A percentile compares a stretch with the other conserved stretches of the same genome.
These are phyloP conservation scores for Barbus barbus DNA, from an alignment of 2,113 vertebrate genomes.

Conservation along the genomic window DNA sequence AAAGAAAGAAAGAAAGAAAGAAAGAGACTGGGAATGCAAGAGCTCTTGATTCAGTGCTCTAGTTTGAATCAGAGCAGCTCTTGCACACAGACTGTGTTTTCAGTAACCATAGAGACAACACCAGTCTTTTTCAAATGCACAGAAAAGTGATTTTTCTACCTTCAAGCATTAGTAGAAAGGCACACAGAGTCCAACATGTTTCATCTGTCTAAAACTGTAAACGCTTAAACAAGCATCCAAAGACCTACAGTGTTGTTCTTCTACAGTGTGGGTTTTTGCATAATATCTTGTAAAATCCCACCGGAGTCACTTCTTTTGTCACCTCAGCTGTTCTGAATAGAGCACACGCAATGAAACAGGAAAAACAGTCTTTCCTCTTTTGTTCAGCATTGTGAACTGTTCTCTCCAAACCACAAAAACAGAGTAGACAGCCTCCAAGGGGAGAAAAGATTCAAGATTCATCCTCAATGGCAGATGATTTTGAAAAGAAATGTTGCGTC, in stretches of 20 bases:
- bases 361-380: constrained; percentile 28
- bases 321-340: constrained; percentile 17
- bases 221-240: not conserved
- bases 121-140: constrained; percentile 18
- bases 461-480: not conserved
- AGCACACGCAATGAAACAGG: constrained; percentile 13
- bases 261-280: not conserved
- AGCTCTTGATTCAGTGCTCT: constrained; percentile 41
- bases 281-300: constrained; percentile 26
- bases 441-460: not conserved
- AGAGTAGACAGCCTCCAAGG: not conserved
- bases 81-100: constrained; percentile 57
- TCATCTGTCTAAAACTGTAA: not conserved
- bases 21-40: constrained; percentile 48
- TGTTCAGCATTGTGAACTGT: not conserved
- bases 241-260: not conserved
- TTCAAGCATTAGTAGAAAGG: not conserved
- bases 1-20: not conserved
- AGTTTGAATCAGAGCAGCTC: constrained; percentile 49
- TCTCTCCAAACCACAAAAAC: constrained; percentile 17
- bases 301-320: constrained; percentile 11
- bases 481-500: not conserved
- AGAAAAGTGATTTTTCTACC: constrained; percentile 2
- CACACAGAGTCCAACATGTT: not conserved
- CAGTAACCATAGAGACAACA: constrained; percentile 65